phyloP scores from a whole-genome alignment of 2,888 invertebrate species.

The Philopedon plagiatum region DNA sequence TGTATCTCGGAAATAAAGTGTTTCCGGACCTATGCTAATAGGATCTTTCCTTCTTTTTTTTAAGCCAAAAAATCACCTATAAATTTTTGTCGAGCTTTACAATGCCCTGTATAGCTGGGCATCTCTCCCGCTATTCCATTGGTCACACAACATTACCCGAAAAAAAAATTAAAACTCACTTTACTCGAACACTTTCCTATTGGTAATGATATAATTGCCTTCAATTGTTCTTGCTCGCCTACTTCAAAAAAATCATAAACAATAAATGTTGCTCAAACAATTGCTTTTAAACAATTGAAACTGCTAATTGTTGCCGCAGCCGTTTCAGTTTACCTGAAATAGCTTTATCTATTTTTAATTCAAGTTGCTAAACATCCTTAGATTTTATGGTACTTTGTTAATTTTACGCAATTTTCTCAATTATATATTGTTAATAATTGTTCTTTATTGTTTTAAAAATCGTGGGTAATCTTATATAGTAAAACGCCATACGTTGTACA shows the following conservation, averaged over 20 bases:
- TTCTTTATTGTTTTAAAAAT: constrained; percentile 26
- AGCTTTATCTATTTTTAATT: constrained; percentile 62
- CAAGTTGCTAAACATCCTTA: constrained; percentile 61
- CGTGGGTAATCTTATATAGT: constrained; percentile 21
- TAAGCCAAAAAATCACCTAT: too few species aligned
- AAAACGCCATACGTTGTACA: constrained; percentile 16
- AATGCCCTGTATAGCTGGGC: too few species aligned
- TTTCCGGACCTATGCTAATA: too few species aligned
- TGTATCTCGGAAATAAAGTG: too few species aligned
- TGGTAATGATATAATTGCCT: constrained; percentile 43
- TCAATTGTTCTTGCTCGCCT: constrained; percentile 47
- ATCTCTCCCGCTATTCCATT: too few species aligned
- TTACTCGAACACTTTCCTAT: constrained; percentile 40
- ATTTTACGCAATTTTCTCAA: constrained; percentile 28
- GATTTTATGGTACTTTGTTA: constrained; percentile 41
- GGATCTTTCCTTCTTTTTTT: too few species aligned
- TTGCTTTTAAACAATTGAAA: constrained; percentile 44
- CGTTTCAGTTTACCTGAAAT: constrained; percentile 49
- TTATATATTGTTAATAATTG: constrained; percentile 35
- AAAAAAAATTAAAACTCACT: constrained; percentile 23
- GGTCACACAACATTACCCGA: constrained; percentile 18
- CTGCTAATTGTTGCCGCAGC: constrained; percentile 37
- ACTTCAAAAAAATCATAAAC: constrained; percentile 40
- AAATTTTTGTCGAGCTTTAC: too few species aligned
- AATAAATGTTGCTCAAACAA: constrained; percentile 47